phyloP scores from a whole-genome alignment of 2,797 vertebrate species.

The Parotocinclus haroldoi region DNA sequence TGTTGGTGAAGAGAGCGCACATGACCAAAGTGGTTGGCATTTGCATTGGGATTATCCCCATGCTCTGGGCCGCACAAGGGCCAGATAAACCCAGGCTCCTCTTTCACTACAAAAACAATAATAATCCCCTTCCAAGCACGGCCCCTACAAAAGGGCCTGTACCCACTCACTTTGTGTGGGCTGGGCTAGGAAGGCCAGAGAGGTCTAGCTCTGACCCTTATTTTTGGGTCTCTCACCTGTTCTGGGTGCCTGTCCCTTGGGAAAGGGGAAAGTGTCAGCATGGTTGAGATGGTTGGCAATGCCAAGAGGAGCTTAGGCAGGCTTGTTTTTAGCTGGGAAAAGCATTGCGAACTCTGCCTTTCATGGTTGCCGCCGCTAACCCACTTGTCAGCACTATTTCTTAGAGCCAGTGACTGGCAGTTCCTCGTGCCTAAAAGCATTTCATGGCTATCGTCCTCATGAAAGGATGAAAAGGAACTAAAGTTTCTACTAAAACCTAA shows the following conservation, averaged over 20 bases:
- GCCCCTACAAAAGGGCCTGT: conserved; percentile 73
- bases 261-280: conserved; percentile 76
- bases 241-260: conserved; percentile 72
- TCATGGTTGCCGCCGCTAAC: conserved; percentile 69
- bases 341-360: conserved; percentile 76
- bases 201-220: conserved; percentile 61
- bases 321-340: conserved; percentile 82
- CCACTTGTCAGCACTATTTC: conserved; percentile 75
- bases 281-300: conserved; percentile 81
- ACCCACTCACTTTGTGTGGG: conserved; percentile 73
- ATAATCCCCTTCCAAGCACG: conserved; percentile 69
- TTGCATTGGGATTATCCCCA: conserved; percentile 73
- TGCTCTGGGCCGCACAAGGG: conserved; percentile 62
- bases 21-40: conserved; percentile 71
- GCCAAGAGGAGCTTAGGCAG: conserved; percentile 75
- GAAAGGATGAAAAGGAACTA: conserved; percentile 59
- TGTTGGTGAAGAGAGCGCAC: conserved; percentile 62
- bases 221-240: conserved; percentile 80
- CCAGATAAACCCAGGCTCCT: conserved; percentile 75
- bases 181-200: conserved; percentile 43
- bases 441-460: conserved; percentile 70
- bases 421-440: conserved; percentile 64
- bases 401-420: conserved; percentile 66
- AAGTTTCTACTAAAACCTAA: conserved; percentile 49
- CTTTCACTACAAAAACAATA: conserved; percentile 81